Evolutionary conservation across 2,797 vertebrate genomes (phyloP), one percentile per base, ranked within the genome.

Genomic region (Dendrocincla tyrannina): DNA sequence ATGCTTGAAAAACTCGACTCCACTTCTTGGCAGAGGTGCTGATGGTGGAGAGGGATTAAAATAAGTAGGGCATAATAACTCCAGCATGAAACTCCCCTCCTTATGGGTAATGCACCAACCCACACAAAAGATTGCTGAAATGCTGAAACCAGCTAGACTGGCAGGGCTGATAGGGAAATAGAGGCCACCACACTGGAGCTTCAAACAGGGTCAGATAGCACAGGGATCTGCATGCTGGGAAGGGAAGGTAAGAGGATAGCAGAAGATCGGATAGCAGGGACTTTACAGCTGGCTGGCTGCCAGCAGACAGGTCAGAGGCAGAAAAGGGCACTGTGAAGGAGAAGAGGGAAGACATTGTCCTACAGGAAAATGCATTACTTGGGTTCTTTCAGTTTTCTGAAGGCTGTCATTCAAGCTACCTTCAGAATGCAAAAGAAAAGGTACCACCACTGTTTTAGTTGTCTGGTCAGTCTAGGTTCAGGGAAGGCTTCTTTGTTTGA

Each of bases 161-260:
- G 39, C 67, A 87, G 72, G 67, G 17, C 75, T 89, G 91, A 94
- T 85, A 80, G 76, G 79, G 85, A 84, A 94, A 74, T 23, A 32
- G 60, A 93, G 68, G 37, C 91, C 63, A 25, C 64, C 74, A 80
- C 60, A 42, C 17, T 60, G 68, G 56, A 83, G 53, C 85, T 89
- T 87, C 83, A 82, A 64, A 79, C 37, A 28, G 59, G 59, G 77
- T 96, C 95, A 91, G 88, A 41, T 84, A 95, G 91, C 77, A 74
- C 62, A 37, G 49, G 11, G 41, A 88, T 89, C 91, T 76, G 70
- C 39, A 47, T 52, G 44, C 59, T 25, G 24, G 20, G 42, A 64
- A 88, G 63, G 59, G 56, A 56, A 86, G 56, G 95, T 93, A 96
- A 97, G 41, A 76, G 69, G 92, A 96, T 89, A 96, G 81, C 77